These are phyloP conservation scores for Orthonevra nobilis DNA, from an alignment of 2,888 invertebrate species.

Conservation along the genomic window DNA sequence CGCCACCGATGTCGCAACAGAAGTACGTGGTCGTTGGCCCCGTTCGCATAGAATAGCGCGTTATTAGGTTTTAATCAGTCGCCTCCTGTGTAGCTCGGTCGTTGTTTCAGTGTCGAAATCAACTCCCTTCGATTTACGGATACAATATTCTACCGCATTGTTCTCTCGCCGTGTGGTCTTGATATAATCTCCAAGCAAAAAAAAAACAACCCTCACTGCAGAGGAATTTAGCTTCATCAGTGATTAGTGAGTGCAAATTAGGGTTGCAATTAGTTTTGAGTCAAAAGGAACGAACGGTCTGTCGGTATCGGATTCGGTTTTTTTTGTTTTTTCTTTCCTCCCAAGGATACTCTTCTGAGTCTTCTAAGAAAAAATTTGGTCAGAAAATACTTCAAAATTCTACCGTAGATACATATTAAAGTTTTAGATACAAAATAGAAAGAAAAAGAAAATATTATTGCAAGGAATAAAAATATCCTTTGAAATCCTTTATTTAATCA, in stretches of 20 bases:
- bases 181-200: neutral
- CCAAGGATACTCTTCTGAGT: constrained; percentile 1
- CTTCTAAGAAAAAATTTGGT: neutral
- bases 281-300: constrained; percentile 24
- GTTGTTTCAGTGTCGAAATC: neutral
- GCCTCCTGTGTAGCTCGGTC: neutral
- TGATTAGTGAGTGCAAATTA: constrained; percentile 29
- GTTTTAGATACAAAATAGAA: constrained; percentile 30
- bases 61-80: constrained; percentile 25
- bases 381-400: neutral
- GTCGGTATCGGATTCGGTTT: constrained; percentile 32
- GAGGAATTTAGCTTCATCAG: neutral
- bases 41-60: constrained; percentile 66
- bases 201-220: neutral
- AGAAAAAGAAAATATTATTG: neutral
- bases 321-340: neutral
- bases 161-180: constrained; percentile 6
- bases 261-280: constrained; percentile 16
- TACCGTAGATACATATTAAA: constrained; percentile 44
- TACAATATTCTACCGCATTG: constrained; percentile 4
- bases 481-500: constrained; percentile 25
- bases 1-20: constrained; percentile 59
- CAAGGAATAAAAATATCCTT: constrained; percentile 19
- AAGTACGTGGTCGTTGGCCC: constrained; percentile 69
- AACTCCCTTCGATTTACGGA: neutral